Conservation (phyloP, 2,888 invertebrate genomes). For the Pimpla rufipes region DNA sequence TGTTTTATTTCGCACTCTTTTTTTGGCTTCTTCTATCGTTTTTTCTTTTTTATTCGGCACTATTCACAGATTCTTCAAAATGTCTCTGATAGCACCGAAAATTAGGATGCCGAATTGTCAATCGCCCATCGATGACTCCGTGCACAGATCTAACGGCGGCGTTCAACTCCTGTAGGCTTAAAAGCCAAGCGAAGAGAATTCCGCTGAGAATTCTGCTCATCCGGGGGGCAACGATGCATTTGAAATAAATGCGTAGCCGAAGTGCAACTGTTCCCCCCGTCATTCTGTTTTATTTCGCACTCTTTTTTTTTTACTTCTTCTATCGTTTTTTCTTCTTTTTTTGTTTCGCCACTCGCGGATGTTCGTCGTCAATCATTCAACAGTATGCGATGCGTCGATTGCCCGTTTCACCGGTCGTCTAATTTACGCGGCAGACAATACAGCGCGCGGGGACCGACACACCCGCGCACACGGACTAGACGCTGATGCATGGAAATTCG, state of each 20-base stretch:
- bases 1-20: too few species aligned
- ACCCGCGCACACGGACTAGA: not conserved
- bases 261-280: too few species aligned
- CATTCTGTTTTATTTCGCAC: too few species aligned
- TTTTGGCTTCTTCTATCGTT: too few species aligned
- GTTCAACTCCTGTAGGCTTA: not conserved
- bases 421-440: conserved; percentile 34
- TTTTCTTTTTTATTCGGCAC: too few species aligned
- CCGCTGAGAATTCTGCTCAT: not conserved
- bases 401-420: conserved; percentile 39
- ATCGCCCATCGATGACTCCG: conserved; percentile 12
- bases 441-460: not conserved
- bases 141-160: conserved; percentile 17
- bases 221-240: not conserved
- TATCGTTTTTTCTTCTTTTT: not conserved
- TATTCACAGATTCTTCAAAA: too few species aligned
- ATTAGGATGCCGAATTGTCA: too few species aligned
- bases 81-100: too few species aligned
- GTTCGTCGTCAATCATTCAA: conserved; percentile 36
- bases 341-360: not conserved
- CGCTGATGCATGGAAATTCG: conserved; percentile 11
- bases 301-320: not conserved
- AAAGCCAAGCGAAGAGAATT: not conserved
- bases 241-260: not conserved
- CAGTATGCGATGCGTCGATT: conserved; percentile 39